Evolutionary conservation across 2,113 vertebrate genomes (phyloP).

Genomic region (Pteruthius melanotis): DNA sequence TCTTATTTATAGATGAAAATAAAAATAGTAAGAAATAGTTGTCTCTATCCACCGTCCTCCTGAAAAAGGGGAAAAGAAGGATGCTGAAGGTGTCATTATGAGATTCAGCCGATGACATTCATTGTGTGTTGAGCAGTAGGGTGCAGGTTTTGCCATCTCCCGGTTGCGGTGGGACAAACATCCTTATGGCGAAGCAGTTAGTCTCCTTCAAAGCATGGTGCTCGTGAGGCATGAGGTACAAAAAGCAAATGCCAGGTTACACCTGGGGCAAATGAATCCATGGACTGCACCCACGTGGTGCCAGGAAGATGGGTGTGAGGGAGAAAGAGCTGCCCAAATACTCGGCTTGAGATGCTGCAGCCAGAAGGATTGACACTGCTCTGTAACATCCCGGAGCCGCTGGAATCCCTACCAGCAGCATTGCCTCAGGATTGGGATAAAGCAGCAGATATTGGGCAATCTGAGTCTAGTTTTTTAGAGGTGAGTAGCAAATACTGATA

Average conservation of each 20-base stretch:
- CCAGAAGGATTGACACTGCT: fast-evolving
- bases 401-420: neutral
- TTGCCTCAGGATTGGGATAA: neutral
- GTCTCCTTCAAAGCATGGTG: neutral
- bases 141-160: neutral
- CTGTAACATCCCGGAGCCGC: fast-evolving
- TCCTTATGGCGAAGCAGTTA: neutral
- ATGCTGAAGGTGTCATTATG: neutral
- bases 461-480: neutral
- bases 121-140: neutral
- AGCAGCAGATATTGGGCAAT: neutral
- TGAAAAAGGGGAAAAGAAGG: neutral
- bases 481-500: neutral
- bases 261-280: neutral
- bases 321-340: neutral
- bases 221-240: neutral
- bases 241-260: neutral
- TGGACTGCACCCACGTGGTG: neutral
- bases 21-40: neutral
- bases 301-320: neutral
- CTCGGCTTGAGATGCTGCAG: neutral
- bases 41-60: neutral
- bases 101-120: neutral
- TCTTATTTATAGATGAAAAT: neutral
- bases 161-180: neutral